Percentiles rank a stretch among this genome's conserved stretches.
These are phyloP conservation scores for Ormia ochracea DNA, from an alignment of 2,888 invertebrate genomes.

Conservation along the genomic window DNA sequence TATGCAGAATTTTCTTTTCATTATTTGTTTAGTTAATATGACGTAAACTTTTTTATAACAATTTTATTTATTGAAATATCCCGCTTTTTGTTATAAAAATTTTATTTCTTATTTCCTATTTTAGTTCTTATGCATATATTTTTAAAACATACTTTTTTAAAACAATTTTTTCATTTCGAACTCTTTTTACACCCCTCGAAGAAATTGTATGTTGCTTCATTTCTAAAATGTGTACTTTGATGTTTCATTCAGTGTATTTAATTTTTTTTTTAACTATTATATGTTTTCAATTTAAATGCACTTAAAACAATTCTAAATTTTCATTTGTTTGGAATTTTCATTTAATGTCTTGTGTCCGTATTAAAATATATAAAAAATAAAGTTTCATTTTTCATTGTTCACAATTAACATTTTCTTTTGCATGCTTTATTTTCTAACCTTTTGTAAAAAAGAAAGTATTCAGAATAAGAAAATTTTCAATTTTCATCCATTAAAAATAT, in stretches of 20 bases:
- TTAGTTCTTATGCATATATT: constrained; percentile 3
- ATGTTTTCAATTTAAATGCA: constrained; percentile 12
- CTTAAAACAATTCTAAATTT: neutral
- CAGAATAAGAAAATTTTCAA: neutral
- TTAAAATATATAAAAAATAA: neutral
- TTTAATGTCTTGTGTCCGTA: constrained; percentile 43
- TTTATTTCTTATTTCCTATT: constrained; percentile 15
- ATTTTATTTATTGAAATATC: constrained; percentile 21
- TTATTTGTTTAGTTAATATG: constrained; percentile 14
- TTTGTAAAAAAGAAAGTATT: neutral
- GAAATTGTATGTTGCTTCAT: constrained; percentile 36
- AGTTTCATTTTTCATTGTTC: constrained; percentile 23
- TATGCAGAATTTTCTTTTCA: constrained; percentile 7
- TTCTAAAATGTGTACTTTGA: too few species aligned
- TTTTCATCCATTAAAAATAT: constrained; percentile 8
- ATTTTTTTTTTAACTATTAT: constrained; percentile 16
- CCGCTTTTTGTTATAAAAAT: constrained; percentile 40
- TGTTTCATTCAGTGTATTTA: constrained; percentile 5
- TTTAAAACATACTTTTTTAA: constrained; percentile 5
- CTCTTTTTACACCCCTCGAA: neutral
- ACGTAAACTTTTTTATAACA: constrained; percentile 16
- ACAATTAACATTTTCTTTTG: constrained; percentile 47
- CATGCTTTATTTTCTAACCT: constrained; percentile 43
- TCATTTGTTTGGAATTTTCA: neutral
- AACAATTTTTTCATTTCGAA: constrained; percentile 17